Conservation (phyloP, 1,140 invertebrate genomes). For the Bombus huntii region DNA sequence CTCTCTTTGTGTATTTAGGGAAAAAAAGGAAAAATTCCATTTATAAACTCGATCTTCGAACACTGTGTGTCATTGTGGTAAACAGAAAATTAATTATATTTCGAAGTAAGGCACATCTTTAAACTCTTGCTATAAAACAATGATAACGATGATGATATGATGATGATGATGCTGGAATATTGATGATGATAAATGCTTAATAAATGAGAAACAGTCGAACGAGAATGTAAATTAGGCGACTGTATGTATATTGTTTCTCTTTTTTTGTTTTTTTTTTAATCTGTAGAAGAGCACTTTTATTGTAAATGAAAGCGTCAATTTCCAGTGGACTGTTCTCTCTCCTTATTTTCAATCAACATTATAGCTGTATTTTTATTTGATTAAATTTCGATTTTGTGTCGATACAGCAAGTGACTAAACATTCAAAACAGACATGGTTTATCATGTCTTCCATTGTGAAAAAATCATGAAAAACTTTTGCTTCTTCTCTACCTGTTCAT, state of each 20-base stretch:
- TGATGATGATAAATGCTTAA: slow-evolving; percentile 29
- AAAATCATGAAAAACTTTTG: neutral
- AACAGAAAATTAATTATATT: slow-evolving; percentile 31
- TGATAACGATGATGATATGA: neutral
- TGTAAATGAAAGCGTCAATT: neutral
- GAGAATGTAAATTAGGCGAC: slow-evolving; percentile 32
- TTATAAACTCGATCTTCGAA: slow-evolving; percentile 33
- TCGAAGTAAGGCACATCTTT: slow-evolving; percentile 21
- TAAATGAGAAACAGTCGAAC: slow-evolving; percentile 11
- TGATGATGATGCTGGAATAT: slow-evolving; percentile 5
- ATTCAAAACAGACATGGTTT: neutral
- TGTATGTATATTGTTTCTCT: neutral
- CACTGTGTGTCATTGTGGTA: slow-evolving; percentile 25
- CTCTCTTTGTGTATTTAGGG: slow-evolving; percentile 37
- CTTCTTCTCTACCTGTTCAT: slow-evolving; percentile 8
- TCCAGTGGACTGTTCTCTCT: neutral
- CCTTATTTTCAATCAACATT: neutral
- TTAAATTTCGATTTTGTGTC: neutral
- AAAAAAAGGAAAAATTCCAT: neutral
- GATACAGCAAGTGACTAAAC: slow-evolving; percentile 6
- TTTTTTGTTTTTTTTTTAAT: neutral
- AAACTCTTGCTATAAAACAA: slow-evolving; percentile 25
- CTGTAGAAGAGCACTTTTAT: neutral
- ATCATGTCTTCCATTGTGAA: neutral
- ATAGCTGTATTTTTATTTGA: slow-evolving; percentile 12